Evolutionary conservation across 2,888 invertebrate species (phyloP), one percentile per base, ranked within the genome.

Genomic region (Strigamia crassipes): DNA sequence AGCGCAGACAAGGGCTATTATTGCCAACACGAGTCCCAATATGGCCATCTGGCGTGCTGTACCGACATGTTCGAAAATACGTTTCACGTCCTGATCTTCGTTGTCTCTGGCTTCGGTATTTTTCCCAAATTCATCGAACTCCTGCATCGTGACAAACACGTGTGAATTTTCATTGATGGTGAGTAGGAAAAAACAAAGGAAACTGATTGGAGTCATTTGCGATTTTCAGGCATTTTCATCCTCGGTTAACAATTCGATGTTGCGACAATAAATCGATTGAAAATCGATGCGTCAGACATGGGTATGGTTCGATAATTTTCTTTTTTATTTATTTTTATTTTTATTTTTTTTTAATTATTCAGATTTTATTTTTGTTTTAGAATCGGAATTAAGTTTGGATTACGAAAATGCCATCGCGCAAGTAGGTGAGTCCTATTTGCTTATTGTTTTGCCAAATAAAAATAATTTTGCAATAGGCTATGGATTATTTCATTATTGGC

Each of bases 401-500:
- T 27, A 66, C 13, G 66, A 66, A 66, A 66, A 66, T 27, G 66
- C 66, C 9, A 66, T 66, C 27, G 23, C 27, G 2, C 27, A 13
- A 27, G 27, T 27, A 66, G 66, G 23, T 27, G 23, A 61, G 61
- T 15, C 10, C 10, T 46, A 8, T 13, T 13, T 15, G 15, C 12
- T 8, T 46, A n/a, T n/a, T 51, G 2, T 66, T 6, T 27, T 51
- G 15, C 10, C 3, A 27, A 27, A 5, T 27, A 27, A 12, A 6
- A 15, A 13, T 23, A 6, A 12, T 66, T 31, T 23, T 31, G 5
- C 5, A 27, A 5, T 89, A 92, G 94, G 93, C 87, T 94, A 94
- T 92, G 94, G 94, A 87, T 92, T 93, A 89, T 96, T 96, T 89
- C 96, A 96, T 89, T 94, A 94, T 89, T 90, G 94, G 87, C 91